Base-by-base conservation (phyloP, 1,140 invertebrate species). In the Apocrypta bakeri region DNA sequence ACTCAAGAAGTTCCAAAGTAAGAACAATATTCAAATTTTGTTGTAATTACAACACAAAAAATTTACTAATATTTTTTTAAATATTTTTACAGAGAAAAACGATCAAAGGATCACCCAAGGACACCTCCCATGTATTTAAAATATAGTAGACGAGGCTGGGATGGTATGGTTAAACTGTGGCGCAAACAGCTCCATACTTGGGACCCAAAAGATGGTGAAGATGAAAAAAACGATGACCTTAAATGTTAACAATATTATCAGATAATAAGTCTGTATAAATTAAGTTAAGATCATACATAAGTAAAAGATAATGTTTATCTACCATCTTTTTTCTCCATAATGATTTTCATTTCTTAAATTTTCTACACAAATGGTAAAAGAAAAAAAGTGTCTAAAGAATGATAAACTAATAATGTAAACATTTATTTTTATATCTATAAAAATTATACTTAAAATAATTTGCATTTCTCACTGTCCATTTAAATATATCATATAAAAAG, bases 121-220 rank as follows among this genome's bases (percentile, higher is more conserved):
- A 98, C 98, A 24, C 98, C 98, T 1, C 95, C 97, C 84, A 98
- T 97, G 89, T 93, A 94, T 90, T 88, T 94, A 56, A 98, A 98
- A 90, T 98, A 97, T 90, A 98, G 97, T 87, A 93, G 98, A 68
- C 93, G 98, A 86, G 97, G 96, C 11, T 99, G 97, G 95, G 98
- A 99, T 90, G 95, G 95, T 17, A 93, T 97, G 84, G 94, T 99
- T 0, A 96, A 95, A 90, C 93, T 96, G 69, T 98, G 98, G 98
- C 93, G 97, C 64, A 95, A 96, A 87, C 94, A 96, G 84, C 91
- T 99, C 31, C 98, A 99, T 89, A 92, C 93, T 83, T 99, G 95
- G 94, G 97, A 98, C 92, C 94, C 95, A 25, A 48, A 84, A 56
- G 72, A 61, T 76, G 48, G 56, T 9, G 25, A 91, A 17, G 84